Evolutionary conservation across 2,113 vertebrate genomes (phyloP).

Genomic region (Irena cyanogastra): DNA sequence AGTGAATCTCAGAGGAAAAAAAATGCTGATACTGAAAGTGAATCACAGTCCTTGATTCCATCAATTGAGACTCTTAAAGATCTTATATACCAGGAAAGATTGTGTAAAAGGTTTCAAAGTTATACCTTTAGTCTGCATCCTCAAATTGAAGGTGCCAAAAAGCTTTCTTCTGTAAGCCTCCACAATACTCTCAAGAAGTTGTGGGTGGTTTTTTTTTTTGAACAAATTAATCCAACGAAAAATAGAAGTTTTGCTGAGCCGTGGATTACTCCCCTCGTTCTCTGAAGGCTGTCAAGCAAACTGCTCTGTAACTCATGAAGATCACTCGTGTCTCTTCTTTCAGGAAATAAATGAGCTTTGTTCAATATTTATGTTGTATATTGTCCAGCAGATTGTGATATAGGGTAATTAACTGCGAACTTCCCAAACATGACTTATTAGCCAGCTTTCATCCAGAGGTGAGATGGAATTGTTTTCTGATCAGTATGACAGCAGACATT

Average conservation of each 20-base stretch:
- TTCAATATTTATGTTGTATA: neutral
- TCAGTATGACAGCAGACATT: neutral
- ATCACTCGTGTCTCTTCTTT: neutral
- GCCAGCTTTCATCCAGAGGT: neutral
- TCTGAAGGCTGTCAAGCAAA: neutral
- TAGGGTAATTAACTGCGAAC: neutral
- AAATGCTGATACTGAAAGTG: neutral
- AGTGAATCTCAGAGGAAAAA: neutral
- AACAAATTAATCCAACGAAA: neutral
- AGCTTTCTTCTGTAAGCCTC: neutral
- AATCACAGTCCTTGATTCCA: neutral
- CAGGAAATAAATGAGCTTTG: neutral
- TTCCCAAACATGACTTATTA: neutral
- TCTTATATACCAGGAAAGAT: neutral
- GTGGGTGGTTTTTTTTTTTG: neutral
- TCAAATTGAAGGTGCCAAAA: neutral
- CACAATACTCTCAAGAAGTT: neutral
- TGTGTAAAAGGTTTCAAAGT: neutral
- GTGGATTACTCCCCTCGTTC: neutral
- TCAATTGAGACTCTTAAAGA: neutral
- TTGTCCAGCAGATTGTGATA: neutral
- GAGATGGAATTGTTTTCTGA: neutral
- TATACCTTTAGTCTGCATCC: neutral
- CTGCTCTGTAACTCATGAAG: neutral
- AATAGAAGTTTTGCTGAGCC: neutral